A percentile compares a stretch with the other conserved stretches of the same genome.
Conservation (phyloP, 2,888 invertebrate genomes). For the Lutraria lutraria region DNA sequence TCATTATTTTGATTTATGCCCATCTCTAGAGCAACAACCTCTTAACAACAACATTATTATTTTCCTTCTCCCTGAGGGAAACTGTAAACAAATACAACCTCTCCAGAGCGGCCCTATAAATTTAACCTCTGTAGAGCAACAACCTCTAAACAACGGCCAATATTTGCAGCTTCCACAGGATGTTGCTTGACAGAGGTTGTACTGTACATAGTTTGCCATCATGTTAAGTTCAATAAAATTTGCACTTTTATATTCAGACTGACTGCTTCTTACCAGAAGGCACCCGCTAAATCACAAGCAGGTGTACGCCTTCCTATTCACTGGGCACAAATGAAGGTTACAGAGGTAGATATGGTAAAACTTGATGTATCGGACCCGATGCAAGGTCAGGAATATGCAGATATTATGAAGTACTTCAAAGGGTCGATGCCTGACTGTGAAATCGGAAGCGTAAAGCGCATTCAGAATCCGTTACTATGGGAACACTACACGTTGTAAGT, state of each 20-base stretch:
- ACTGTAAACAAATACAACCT: no score
- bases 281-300: slow-evolving; percentile 50
- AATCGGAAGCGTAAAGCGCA: slow-evolving; percentile 53
- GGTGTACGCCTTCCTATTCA: slow-evolving; percentile 65
- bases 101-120: no score
- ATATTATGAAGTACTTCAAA: slow-evolving; percentile 55
- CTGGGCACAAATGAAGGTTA: slow-evolving; percentile 61
- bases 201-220: not conserved
- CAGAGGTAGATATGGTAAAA: slow-evolving; percentile 41
- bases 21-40: no score
- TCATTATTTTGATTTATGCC: no score
- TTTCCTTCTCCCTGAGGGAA: no score
- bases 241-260: slow-evolving; percentile 34
- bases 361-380: slow-evolving; percentile 38
- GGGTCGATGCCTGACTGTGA: slow-evolving; percentile 38
- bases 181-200: no score
- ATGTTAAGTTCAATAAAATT: not conserved
- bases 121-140: no score
- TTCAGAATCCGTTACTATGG: slow-evolving; percentile 68
- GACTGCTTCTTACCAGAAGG: slow-evolving; percentile 54
- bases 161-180: no score
- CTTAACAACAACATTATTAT: no score
- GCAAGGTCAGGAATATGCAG: slow-evolving; percentile 55
- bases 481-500: slow-evolving; percentile 68
- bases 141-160: no score